Evolutionary conservation across 2,113 vertebrate species (phyloP).

Genomic region (Scartelaos histophorus): DNA sequence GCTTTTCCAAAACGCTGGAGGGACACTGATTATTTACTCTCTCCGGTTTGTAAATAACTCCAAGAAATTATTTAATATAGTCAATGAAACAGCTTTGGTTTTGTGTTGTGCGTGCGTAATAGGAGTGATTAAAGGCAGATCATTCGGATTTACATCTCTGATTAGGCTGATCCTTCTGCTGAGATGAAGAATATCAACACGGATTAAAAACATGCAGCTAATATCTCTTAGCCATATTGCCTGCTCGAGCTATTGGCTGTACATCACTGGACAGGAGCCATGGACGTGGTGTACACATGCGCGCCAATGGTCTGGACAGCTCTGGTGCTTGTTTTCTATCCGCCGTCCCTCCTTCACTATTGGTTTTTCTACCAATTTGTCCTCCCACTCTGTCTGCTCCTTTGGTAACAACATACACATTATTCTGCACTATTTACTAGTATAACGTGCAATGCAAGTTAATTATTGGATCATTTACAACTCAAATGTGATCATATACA

Average conservation of each 20-base stretch:
- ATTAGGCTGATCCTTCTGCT: constrained; percentile 26
- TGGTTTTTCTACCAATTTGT: constrained; percentile 60
- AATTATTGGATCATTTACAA: too few relatives aligned
- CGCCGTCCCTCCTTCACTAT: constrained; percentile 14
- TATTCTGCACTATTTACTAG: constrained; percentile 51
- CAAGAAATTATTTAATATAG: constrained; percentile 30
- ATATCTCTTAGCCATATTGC: constrained; percentile 34
- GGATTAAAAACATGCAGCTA: constrained; percentile 19
- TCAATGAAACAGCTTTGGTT: constrained; percentile 9
- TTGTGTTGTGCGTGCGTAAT: constrained; percentile 22
- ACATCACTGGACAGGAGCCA: constrained; percentile 44
- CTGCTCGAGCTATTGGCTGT: constrained; percentile 29
- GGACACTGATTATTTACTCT: constrained; percentile 24
- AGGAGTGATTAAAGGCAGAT: constrained; percentile 33
- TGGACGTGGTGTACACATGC: constrained; percentile 34
- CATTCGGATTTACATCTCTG: constrained; percentile 31
- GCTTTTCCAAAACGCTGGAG: constrained; percentile 4
- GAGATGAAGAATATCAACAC: constrained; percentile 22
- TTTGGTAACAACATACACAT: constrained; percentile 54
- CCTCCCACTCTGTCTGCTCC: constrained; percentile 49
- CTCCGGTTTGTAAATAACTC: constrained; percentile 15
- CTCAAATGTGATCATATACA: too few relatives aligned
- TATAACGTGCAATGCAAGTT: too few relatives aligned
- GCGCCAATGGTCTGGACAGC: constrained; percentile 21
- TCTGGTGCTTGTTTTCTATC: constrained; percentile 45